Conservation (phyloP, 2,888 invertebrate genomes). For the Lochmaea crataegi region DNA sequence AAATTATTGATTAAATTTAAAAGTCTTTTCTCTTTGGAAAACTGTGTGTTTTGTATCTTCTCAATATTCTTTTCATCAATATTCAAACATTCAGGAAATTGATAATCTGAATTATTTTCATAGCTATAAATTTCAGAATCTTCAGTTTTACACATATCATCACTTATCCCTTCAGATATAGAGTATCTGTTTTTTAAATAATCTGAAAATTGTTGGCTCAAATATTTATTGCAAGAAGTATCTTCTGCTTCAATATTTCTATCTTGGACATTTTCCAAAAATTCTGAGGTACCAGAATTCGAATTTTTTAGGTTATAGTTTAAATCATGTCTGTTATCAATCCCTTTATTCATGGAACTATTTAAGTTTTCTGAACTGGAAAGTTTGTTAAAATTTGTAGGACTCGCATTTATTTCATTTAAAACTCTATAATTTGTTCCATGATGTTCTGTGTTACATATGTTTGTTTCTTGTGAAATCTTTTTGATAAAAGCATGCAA, state of each 20-base stretch:
- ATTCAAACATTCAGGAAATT: slow-evolving; percentile 1
- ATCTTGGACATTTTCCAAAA: background rate
- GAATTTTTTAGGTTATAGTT: no score
- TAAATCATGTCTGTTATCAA: no score
- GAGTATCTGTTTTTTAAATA: background rate
- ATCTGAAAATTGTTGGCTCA: background rate
- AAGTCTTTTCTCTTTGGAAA: background rate
- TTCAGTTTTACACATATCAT: background rate
- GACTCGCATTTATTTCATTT: background rate
- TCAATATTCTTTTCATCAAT: background rate
- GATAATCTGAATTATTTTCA: background rate
- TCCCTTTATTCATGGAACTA: no score
- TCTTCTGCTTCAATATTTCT: background rate
- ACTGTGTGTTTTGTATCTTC: background rate
- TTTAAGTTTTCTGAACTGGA: no score
- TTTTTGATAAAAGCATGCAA: background rate
- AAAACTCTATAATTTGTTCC: background rate
- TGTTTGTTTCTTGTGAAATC: background rate
- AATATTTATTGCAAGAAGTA: background rate
- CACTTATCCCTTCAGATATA: background rate
- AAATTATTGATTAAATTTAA: background rate
- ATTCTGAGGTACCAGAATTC: no score
- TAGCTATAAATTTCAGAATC: background rate
- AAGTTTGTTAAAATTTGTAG: background rate
- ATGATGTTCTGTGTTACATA: background rate